A percentile compares a stretch with the other conserved stretches of the same genome.
These are phyloP conservation scores for Coenobita brevimanus DNA, from an alignment of 1,140 invertebrate genomes.

Conservation along the genomic window DNA sequence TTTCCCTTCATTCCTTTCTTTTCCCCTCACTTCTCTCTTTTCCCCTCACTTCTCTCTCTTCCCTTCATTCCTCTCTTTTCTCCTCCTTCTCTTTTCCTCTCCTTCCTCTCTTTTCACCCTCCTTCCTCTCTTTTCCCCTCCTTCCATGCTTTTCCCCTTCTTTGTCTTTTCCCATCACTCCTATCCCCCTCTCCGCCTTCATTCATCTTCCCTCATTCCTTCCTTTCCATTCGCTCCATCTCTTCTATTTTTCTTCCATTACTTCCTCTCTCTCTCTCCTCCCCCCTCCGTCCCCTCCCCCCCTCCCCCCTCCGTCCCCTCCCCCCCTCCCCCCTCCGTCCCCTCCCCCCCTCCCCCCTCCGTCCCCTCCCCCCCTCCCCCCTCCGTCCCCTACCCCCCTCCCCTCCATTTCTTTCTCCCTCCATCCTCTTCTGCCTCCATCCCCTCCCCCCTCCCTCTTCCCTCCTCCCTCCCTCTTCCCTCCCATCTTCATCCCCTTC, in stretches of 20 bases:
- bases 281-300: neutral
- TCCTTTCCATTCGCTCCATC: neutral
- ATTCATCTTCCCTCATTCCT: neutral
- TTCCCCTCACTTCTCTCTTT: neutral
- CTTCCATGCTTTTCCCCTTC: neutral
- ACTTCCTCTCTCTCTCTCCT: neutral
- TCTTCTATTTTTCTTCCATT: neutral
- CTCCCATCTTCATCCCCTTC: too few species aligned
- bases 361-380: neutral
- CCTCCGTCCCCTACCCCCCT: neutral
- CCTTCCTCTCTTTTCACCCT: neutral
- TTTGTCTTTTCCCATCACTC: neutral
- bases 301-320: neutral
- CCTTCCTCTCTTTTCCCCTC: neutral
- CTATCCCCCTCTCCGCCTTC: neutral
- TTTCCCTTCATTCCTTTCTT: neutral
- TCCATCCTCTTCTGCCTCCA: neutral
- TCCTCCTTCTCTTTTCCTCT: too few species aligned
- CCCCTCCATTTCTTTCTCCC: conserved; percentile 2
- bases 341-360: neutral
- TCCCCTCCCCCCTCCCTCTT: neutral
- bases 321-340: neutral
- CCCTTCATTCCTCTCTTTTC: neutral
- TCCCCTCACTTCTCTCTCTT: neutral
- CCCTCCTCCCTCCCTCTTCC: too few species aligned